Conservation (phyloP, 1,140 invertebrate species). For the Drosophila sturtevanti region DNA sequence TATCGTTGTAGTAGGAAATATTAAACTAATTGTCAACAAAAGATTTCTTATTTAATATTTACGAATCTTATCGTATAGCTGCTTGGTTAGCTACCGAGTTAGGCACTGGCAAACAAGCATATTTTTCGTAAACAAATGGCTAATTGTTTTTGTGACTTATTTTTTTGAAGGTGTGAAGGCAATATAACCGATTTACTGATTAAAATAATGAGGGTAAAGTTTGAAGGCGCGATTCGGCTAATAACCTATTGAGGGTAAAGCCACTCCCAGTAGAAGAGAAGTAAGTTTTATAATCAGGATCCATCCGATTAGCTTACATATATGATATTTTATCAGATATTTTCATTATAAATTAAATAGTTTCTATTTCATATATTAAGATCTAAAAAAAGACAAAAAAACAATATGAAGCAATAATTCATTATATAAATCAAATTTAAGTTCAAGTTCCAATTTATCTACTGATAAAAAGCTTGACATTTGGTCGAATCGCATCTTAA, state of each 20-base stretch:
- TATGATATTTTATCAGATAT: too few relatives aligned
- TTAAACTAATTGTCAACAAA: conserved; percentile 49
- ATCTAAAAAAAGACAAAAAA: too few relatives aligned
- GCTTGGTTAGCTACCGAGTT: conserved; percentile 36
- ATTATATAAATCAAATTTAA: too few relatives aligned
- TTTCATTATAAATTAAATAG: too few relatives aligned
- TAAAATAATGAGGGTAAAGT: background rate
- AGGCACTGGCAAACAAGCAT: conserved; percentile 22
- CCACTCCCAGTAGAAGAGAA: too few relatives aligned
- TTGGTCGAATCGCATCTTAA: too few relatives aligned
- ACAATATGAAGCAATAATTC: too few relatives aligned
- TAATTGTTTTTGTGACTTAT: conserved; percentile 56
- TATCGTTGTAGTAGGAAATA: conserved; percentile 44
- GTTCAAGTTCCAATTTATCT: too few relatives aligned
- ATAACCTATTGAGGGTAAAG: background rate
- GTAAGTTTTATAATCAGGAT: too few relatives aligned
- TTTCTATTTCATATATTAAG: too few relatives aligned
- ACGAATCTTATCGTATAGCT: conserved; percentile 49
- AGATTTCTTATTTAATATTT: conserved; percentile 66
- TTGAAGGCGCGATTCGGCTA: background rate
- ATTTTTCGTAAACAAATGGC: conserved; percentile 43
- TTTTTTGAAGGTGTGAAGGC: conserved; percentile 41
- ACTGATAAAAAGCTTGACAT: too few relatives aligned
- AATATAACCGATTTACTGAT: conserved; percentile 33
- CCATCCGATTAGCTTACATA: too few relatives aligned